Percentiles rank a stretch among this genome's conserved stretches.
Conservation (phyloP, 2,113 vertebrate species). For the Callipepla squamata region DNA sequence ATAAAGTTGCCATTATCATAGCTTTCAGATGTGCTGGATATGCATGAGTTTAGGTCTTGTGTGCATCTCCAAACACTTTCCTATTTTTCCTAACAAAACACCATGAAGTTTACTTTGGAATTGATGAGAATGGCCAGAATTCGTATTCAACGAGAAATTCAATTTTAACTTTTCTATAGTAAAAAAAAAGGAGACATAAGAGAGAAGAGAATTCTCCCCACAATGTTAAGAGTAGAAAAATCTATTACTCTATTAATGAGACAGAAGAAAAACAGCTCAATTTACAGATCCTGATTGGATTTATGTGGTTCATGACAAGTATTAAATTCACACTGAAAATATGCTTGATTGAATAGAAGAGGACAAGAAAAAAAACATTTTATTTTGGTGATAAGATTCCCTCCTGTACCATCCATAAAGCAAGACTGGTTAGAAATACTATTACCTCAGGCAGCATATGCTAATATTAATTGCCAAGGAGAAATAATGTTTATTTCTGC, state of each 20-base stretch:
- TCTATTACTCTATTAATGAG: not conserved
- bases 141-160: not conserved
- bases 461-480: not conserved
- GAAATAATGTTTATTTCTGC: not conserved
- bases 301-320: not conserved
- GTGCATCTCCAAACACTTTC: not conserved
- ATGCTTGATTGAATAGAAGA: not conserved
- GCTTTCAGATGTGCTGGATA: not conserved
- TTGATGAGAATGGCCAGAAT: not conserved
- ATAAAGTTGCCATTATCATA: not conserved
- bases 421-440: not conserved
- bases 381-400: not conserved
- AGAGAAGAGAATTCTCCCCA: not conserved
- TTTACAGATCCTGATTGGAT: not conserved
- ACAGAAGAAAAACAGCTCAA: not conserved
- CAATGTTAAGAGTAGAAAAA: not conserved
- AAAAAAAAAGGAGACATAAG: not conserved
- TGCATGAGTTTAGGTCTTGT: not conserved
- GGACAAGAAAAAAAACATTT: not conserved
- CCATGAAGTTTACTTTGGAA: not conserved
- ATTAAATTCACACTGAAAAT: not conserved
- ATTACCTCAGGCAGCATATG: not conserved
- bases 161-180: not conserved
- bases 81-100: not conserved
- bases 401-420: not conserved